Base-by-base conservation (phyloP, 1,140 invertebrate genomes). In the Zaprionus camerounensis region DNA sequence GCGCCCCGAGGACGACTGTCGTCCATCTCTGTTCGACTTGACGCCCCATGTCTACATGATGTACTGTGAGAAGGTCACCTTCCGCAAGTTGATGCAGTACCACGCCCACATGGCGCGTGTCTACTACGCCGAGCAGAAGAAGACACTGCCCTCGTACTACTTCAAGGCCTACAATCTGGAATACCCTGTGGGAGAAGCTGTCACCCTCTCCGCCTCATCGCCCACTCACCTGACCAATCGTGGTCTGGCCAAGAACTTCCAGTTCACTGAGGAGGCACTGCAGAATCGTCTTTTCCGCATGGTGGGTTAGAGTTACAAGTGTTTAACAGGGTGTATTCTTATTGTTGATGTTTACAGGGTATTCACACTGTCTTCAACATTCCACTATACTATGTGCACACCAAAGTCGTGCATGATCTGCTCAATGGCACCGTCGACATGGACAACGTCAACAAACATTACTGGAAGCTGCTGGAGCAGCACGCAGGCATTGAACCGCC, bases 31-130 rank as follows among this genome's bases (percentile, higher is more conserved):
- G n/a, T 91, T 91, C 38, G 91, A 91, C 53, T 67, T 83, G 5
- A 91, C 88, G 0, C 90, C 91, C 0, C 79, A 90, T 15, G 90
- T 91, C 0, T 91, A 83, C 38, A 77, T 92, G 65, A 87, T 91
- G 80, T 92, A 92, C 65, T 92, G 91, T 63, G 79, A 86, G 15
- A 91, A 92, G 56, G 84, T 92, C 0, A 85, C 83, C 17, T 92
- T 91, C 44, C 63, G 82, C 13, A 92, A 92, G 24, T 76, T 92
- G 15, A 90, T 92, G 84, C 91, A 92, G 49, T 86, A 95, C 6
- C 97, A 97, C 90, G 96, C 97, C 80, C 96, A 97, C 93, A 95
- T 97, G 94, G 95, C 95, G 0, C 95, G 97, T 78, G 94, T 97
- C 55, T 94, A 96, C 79, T 97, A 97, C 88, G 92, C 96, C 34